Conservation (phyloP, 2,888 invertebrate genomes). For the Hemicrepidius hirtus region DNA sequence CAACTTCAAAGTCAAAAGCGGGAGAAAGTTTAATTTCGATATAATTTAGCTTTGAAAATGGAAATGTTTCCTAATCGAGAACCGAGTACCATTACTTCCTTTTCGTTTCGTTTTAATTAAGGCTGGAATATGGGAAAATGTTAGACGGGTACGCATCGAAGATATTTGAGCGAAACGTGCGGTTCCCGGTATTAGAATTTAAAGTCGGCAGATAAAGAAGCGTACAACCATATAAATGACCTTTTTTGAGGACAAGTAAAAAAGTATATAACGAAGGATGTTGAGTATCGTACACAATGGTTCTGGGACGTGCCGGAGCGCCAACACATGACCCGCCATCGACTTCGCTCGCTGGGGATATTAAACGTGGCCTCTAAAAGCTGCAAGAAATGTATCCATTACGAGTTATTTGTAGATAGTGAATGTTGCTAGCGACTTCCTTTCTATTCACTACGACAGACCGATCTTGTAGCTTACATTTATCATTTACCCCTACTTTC, state of each 20-base stretch:
- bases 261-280: slow-evolving; percentile 39
- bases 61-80: neutral
- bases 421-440: slow-evolving; percentile 44
- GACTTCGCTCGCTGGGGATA: slow-evolving; percentile 55
- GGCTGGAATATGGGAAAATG: neutral
- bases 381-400: slow-evolving; percentile 59
- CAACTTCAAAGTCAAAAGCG: neutral
- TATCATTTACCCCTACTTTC: slow-evolving; percentile 28
- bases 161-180: neutral
- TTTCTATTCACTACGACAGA: slow-evolving; percentile 38
- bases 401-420: slow-evolving; percentile 50
- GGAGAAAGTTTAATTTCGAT: slow-evolving; percentile 5
- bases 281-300: slow-evolving; percentile 47
- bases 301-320: slow-evolving; percentile 41
- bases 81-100: neutral
- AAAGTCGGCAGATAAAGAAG: slow-evolving; percentile 22
- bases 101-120: slow-evolving; percentile 17
- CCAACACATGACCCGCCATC: slow-evolving; percentile 43
- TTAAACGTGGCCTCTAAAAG: slow-evolving; percentile 58
- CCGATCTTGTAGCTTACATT: slow-evolving; percentile 38
- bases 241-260: slow-evolving; percentile 44
- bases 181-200: slow-evolving; percentile 9
- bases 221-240: slow-evolving; percentile 51
- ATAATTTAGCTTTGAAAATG: slow-evolving; percentile 13
- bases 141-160: neutral